Percentiles rank a stretch among this genome's conserved stretches.
Evolutionary conservation across 92 coral and sea anemone species (phyloP).

Genomic region (Porites cylindrica): DNA sequence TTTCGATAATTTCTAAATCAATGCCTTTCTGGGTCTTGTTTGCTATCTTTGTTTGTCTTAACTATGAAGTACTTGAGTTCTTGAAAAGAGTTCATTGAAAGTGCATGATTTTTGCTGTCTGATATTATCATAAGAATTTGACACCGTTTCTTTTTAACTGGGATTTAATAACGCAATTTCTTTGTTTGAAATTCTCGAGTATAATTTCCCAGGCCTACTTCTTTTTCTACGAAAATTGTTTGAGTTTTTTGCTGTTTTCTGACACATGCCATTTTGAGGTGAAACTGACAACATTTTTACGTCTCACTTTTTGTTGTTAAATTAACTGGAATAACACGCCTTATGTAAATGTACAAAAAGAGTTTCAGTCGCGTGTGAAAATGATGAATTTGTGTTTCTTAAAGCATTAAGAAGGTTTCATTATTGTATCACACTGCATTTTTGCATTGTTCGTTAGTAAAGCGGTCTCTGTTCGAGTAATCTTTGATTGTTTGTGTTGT

Average conservation of each 20-base stretch:
- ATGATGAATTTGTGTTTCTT: neutral
- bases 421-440: neutral
- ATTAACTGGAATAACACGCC: constrained; percentile 1
- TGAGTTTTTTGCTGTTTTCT: neutral
- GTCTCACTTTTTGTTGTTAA: constrained; percentile 11
- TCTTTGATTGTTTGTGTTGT: constrained; percentile 6
- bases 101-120: neutral
- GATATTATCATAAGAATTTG: constrained; percentile 2
- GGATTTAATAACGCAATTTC: too few relatives aligned
- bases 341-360: constrained; percentile 19
- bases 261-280: constrained; percentile 9
- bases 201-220: neutral
- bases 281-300: neutral
- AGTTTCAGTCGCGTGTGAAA: neutral
- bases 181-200: neutral
- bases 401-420: neutral
- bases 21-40: constrained; percentile 14
- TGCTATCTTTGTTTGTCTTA: constrained; percentile 11
- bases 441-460: neutral
- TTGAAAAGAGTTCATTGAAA: neutral
- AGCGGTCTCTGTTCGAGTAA: neutral
- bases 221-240: neutral
- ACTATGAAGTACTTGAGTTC: neutral
- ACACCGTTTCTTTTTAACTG: neutral
- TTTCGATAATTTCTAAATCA: neutral